A percentile compares a stretch with the other conserved stretches of the same genome.
phyloP scores from a whole-genome alignment of 2,113 vertebrate genomes.

The Chaetura pelagica region DNA sequence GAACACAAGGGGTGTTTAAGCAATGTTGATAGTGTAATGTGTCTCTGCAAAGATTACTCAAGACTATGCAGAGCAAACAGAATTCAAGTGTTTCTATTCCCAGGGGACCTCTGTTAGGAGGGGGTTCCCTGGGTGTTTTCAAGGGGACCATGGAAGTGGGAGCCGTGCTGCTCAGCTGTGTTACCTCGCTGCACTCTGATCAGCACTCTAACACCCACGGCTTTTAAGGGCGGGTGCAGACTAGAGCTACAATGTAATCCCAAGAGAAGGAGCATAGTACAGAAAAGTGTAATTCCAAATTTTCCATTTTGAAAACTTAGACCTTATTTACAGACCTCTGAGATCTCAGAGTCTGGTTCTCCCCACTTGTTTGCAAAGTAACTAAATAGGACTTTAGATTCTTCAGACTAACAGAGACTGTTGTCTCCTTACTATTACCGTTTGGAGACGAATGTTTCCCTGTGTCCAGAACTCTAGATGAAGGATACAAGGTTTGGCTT shows the following conservation, averaged over 20 bases:
- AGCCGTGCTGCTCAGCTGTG: accelerated
- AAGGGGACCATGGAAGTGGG: background rate
- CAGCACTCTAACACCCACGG: accelerated
- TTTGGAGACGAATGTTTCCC: background rate
- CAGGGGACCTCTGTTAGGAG: accelerated
- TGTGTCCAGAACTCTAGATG: background rate
- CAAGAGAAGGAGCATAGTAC: background rate
- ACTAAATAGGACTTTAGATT: background rate
- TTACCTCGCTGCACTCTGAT: accelerated
- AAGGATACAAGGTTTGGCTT: accelerated
- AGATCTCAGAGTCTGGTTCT: background rate
- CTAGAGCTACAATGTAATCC: background rate
- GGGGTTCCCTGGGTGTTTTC: background rate
- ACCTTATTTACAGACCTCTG: background rate
- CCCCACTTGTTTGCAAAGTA: background rate
- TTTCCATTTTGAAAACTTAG: background rate
- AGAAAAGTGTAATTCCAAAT: background rate
- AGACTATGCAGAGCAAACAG: background rate
- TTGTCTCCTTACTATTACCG: background rate
- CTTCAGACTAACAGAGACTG: accelerated
- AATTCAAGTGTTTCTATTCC: background rate
- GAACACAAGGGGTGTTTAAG: background rate
- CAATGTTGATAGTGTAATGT: background rate
- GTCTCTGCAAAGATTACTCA: background rate
- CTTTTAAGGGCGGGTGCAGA: accelerated